These are phyloP conservation scores for Patella vulgata DNA, from an alignment of 1,140 invertebrate genomes.

Conservation along the genomic window DNA sequence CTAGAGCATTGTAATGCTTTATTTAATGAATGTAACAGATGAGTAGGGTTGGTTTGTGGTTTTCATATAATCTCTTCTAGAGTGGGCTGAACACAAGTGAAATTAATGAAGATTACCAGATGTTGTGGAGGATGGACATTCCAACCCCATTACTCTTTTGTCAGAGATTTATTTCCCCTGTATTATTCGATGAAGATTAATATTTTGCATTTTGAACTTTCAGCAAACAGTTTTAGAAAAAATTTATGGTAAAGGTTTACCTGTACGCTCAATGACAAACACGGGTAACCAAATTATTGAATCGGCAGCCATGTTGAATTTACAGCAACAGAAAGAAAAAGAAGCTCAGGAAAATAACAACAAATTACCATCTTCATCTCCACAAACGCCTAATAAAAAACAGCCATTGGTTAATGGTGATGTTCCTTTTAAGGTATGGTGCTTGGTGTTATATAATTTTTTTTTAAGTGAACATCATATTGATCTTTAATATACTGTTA, in stretches of 20 bases:
- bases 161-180: no score
- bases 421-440: conserved; percentile 52
- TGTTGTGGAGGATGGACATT: no score
- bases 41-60: no score
- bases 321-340: conserved; percentile 52
- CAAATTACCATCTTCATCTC: conserved; percentile 17
- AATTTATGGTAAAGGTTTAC: conserved; percentile 84
- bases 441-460: background rate
- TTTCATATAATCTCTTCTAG: no score
- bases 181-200: no score
- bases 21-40: no score
- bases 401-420: conserved; percentile 37
- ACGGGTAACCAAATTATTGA: conserved; percentile 78
- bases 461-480: background rate
- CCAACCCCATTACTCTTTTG: no score
- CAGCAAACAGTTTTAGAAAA: conserved; percentile 83
- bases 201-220: conserved; percentile 53
- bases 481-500: no score
- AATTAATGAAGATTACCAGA: no score
- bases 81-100: no score
- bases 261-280: conserved; percentile 60
- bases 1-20: no score
- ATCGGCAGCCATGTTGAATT: conserved; percentile 80
- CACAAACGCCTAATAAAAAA: conserved; percentile 14
- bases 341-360: conserved; percentile 27